Base-by-base conservation (phyloP, 2,888 invertebrate genomes). In the Hypomecis punctinalis region DNA sequence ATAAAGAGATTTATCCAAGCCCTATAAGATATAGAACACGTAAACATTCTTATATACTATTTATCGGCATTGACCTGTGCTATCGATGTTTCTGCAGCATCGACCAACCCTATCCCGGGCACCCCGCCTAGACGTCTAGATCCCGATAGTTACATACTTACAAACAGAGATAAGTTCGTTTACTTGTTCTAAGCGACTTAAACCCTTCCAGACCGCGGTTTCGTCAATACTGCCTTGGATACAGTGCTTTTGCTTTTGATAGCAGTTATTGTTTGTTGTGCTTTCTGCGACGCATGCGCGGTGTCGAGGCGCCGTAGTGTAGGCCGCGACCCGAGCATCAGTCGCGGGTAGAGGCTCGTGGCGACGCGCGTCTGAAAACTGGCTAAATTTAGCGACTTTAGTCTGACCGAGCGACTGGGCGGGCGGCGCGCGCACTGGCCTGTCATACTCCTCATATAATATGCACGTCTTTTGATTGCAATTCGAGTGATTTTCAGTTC, bases 341-440 rank as follows among this genome's bases (percentile, higher is more conserved):
- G 83, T 85, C 77, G 78, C 71, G 76, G 76, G 69, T 67, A 75
- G 76, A 80, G 82, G 81, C 80, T 83, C 74, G 82, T 56, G 73
- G 77, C 72, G 80, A 75, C 64, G 73, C 82, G 85, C 85, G 84
- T 76, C 79, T 73, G 70, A 83, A 84, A 82, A 81, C 69, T 75
- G 67, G 79, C 82, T 86, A 88, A 86, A 83, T 85, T 86, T 85
- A 59, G 52, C 33, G 43, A 55, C 58, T 54, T 53, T 39, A 46
- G 49, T 48, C 49, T 57, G 52, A 46, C 53, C 76, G 79, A 60
- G 52, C 36, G 62, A 60, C 78, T 76, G 89, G 90, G 91, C 90
- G 91, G 90, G 90, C 90, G 91, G 91, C 91, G 91, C 91, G 90
- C 88, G 89, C 85, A 61, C 60, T 65, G 75, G 74, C 68, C 76